Base-by-base conservation (phyloP, 2,888 invertebrate species). In the Silvanus unidentatus region DNA sequence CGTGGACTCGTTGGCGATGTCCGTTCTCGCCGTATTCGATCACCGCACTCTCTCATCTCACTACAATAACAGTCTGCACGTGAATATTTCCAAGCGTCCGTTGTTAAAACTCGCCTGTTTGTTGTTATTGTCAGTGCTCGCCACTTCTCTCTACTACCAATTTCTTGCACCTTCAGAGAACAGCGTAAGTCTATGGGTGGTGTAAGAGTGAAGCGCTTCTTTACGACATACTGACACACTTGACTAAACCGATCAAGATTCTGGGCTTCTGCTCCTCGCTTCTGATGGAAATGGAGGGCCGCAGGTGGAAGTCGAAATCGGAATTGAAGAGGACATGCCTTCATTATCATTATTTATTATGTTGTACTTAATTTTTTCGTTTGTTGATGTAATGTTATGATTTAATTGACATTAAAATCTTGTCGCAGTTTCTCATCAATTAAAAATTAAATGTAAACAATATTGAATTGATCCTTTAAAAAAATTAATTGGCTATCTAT, bases 41-140 rank as follows among this genome's bases (percentile, higher is more conserved):
- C 86, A 54, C 83, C 79, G 62, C 82, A 81, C 65, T 85, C 84
- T 60, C 81, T 81, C 83, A 84, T 83, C 58, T 62, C 58, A 49
- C 60, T 54, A 53, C 54, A 55, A 49, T 50, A 49, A 54, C 53
- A 45, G 57, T 54, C 53, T 43, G 48, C 53, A 54, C 51, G 55
- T 56, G 61, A 64, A 60, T 62, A 58, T 47, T 12, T 12, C 32
- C 3, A 9, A 32, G 15, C 12, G 32, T 32, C 10, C 32, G n/a
- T 8, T n/a, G 13, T 12, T n/a, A n/a, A n/a, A n/a, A n/a, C n/a
- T n/a, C n/a, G n/a, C n/a, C n/a, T n/a, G n/a, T n/a, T n/a, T n/a
- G n/a, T 12, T 32, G 11, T 32, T 32, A 22, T 22, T 22, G 22
- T 22, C 22, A 22, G 36, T 45, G 42, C 8, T 22, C 22, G 8